These are phyloP conservation scores for Lanius ludovicianus DNA, from an alignment of 2,113 vertebrate species.

Conservation along the genomic window DNA sequence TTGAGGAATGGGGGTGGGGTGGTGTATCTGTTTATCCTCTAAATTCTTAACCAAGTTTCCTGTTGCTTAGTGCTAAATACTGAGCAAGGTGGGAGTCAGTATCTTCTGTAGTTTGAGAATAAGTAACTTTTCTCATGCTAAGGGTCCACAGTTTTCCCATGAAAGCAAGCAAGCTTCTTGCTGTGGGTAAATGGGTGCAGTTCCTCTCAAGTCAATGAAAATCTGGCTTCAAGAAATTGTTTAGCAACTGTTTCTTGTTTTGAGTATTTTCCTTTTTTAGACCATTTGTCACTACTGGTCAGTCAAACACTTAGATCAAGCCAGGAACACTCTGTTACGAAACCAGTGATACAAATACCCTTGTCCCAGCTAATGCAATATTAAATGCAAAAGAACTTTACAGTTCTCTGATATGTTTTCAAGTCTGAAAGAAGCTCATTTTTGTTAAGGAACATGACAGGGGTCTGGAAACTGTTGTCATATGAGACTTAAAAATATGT, in stretches of 20 bases:
- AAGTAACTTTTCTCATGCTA: not conserved
- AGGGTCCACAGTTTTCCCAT: not conserved
- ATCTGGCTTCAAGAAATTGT: not conserved
- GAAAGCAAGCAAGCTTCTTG: not conserved
- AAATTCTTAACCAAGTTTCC: not conserved
- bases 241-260: not conserved
- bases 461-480: conserved; percentile 42
- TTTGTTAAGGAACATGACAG: conserved; percentile 19
- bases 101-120: not conserved
- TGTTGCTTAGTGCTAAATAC: not conserved
- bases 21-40: not conserved
- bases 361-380: conserved; percentile 50
- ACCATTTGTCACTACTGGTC: not conserved
- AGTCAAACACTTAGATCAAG: not conserved
- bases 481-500: conserved; percentile 8
- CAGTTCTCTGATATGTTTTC: conserved; percentile 5
- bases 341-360: not conserved
- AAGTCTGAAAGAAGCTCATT: conserved; percentile 49
- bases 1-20: rapidly evolving
- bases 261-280: conserved; percentile 6
- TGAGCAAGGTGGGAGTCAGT: not conserved
- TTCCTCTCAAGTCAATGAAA: not conserved
- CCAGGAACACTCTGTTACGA: conserved; percentile 29
- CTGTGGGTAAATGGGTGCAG: not conserved
- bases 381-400: conserved; percentile 18